A percentile compares a stretch with the other conserved stretches of the same genome.
Conservation (phyloP, 1,140 invertebrate genomes). For the Paracyclopina nana region DNA sequence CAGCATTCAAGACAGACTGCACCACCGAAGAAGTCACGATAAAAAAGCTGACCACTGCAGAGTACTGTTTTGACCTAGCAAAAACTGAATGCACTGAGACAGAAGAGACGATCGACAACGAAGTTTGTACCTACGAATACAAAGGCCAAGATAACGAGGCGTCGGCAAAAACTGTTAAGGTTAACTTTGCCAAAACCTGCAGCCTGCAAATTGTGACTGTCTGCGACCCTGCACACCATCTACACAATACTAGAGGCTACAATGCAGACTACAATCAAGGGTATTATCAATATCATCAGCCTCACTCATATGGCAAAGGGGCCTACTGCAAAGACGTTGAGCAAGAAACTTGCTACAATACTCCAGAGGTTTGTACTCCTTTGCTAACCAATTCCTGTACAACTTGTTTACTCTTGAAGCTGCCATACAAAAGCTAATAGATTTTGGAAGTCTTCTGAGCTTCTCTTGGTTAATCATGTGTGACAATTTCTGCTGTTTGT, state of each 20-base stretch:
- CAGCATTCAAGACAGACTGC: conserved; percentile 10
- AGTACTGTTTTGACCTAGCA: conserved; percentile 2
- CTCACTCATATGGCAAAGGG: neutral
- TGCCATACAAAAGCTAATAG: too few relatives aligned
- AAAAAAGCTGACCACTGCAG: neutral
- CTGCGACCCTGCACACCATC: conserved; percentile 10
- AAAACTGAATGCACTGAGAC: conserved; percentile 11
- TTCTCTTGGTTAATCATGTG: too few relatives aligned
- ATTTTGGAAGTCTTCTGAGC: too few relatives aligned
- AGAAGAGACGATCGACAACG: conserved; percentile 5
- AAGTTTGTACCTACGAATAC: conserved; percentile 5
- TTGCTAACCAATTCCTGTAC: too few relatives aligned
- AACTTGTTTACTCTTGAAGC: too few relatives aligned
- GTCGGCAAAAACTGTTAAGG: conserved; percentile 10
- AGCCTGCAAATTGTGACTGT: conserved; percentile 8
- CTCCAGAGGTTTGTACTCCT: too few relatives aligned
- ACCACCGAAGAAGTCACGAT: neutral
- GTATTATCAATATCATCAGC: neutral
- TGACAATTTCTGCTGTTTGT: too few relatives aligned
- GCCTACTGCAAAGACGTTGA: conserved; percentile 13
- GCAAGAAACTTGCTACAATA: conserved; percentile 16
- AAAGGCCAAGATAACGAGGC: neutral
- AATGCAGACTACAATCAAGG: conserved; percentile 5
- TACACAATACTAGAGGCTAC: conserved; percentile 2
- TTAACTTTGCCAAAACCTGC: neutral